These are phyloP conservation scores for Desmodus rotundus DNA, from an alignment of 2,113 vertebrate species.

Conservation along the genomic window DNA sequence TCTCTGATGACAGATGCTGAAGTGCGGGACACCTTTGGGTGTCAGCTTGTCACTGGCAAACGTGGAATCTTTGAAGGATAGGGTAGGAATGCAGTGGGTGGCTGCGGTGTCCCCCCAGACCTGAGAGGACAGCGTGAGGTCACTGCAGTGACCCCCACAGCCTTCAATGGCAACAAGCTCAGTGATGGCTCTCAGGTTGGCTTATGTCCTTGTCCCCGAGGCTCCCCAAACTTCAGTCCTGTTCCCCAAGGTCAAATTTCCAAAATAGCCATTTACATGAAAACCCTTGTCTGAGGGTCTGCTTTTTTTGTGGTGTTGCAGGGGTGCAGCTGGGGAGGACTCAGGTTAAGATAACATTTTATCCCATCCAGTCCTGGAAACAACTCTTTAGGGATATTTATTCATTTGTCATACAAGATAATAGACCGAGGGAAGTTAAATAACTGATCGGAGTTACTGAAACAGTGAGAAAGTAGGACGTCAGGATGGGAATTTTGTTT, in stretches of 20 bases:
- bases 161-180: fast-evolving
- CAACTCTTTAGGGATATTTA: too few relatives aligned
- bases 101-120: not conserved
- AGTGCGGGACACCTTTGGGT: not conserved
- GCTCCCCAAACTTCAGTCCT: too few relatives aligned
- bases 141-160: not conserved
- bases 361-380: not conserved
- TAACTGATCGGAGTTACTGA: not conserved
- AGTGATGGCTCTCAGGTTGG: fast-evolving
- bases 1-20: fast-evolving
- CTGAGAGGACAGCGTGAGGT: not conserved
- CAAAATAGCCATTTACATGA: not conserved
- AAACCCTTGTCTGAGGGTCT: not conserved
- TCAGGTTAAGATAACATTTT: not conserved
- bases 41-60: not conserved
- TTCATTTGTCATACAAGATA: not conserved
- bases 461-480: not conserved
- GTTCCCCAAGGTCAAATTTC: not conserved
- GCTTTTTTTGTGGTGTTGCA: not conserved
- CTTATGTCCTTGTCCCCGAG: not conserved
- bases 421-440: fast-evolving
- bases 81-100: not conserved
- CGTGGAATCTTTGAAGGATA: not conserved
- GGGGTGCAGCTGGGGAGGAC: not conserved
- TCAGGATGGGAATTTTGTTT: not conserved